Conservation (phyloP, 2,113 vertebrate species). For the Sapayoa aenigma region DNA sequence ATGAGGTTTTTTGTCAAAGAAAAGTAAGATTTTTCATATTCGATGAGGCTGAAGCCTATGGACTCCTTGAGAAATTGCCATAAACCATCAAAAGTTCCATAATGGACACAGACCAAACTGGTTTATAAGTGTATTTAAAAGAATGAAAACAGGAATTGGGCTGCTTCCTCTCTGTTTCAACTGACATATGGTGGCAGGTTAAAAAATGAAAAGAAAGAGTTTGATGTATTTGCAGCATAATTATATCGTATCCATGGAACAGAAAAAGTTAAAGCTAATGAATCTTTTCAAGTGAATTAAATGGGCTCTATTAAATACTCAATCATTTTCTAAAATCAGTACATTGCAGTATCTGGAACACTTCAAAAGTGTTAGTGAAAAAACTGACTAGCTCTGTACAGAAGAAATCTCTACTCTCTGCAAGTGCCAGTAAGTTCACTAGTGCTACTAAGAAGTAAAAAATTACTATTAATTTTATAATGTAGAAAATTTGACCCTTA, state of each 20-base stretch:
- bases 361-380: neutral
- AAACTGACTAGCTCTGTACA: neutral
- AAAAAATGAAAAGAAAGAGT: neutral
- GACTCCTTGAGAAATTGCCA: neutral
- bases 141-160: neutral
- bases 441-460: neutral
- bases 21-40: neutral
- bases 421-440: neutral
- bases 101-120: neutral
- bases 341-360: neutral
- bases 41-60: neutral
- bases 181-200: neutral
- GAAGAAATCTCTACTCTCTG: neutral
- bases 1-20: neutral
- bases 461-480: neutral
- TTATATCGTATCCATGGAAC: neutral
- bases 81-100: neutral
- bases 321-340: neutral
- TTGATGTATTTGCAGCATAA: neutral
- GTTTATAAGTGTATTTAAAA: neutral
- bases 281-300: slow-evolving; percentile 1
- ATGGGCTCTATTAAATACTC: neutral
- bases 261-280: neutral
- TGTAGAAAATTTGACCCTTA: neutral
- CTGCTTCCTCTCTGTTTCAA: neutral